These are phyloP conservation scores for Parelbella ahira DNA, from an alignment of 2,888 invertebrate species.

Conservation along the genomic window DNA sequence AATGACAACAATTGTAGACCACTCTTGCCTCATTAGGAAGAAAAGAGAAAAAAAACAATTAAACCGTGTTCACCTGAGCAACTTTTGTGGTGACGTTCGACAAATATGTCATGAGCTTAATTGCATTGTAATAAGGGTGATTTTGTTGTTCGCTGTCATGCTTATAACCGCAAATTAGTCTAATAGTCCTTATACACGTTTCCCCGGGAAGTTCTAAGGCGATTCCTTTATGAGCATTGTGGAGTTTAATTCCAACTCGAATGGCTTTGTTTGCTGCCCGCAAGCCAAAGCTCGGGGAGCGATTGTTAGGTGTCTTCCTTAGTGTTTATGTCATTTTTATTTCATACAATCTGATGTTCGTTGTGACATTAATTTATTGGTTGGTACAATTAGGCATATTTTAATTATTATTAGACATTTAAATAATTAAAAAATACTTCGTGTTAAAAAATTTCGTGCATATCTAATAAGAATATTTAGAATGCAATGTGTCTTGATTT, in stretches of 20 bases:
- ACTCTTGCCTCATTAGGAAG: conserved; percentile 75
- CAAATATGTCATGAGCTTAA: conserved; percentile 30
- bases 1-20: conserved; percentile 70
- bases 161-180: conserved; percentile 28
- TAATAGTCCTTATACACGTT: conserved; percentile 54
- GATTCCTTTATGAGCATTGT: conserved; percentile 74
- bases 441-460: too few species aligned
- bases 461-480: too few species aligned
- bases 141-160: conserved; percentile 32
- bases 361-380: too few species aligned
- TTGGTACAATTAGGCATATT: background rate
- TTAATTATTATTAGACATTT: too few species aligned
- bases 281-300: conserved; percentile 35
- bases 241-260: conserved; percentile 65
- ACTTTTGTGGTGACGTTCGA: conserved; percentile 24
- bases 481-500: too few species aligned
- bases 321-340: conserved; percentile 15
- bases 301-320: conserved; percentile 23
- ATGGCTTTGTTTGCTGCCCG: conserved; percentile 68
- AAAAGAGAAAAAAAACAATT: conserved; percentile 69
- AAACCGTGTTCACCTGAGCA: conserved; percentile 52
- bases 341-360: conserved; percentile 7
- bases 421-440: too few species aligned
- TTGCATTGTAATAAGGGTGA: conserved; percentile 34
- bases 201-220: conserved; percentile 55